Conservation (phyloP, 2,113 vertebrate genomes). For the Antennarius striatus region DNA sequence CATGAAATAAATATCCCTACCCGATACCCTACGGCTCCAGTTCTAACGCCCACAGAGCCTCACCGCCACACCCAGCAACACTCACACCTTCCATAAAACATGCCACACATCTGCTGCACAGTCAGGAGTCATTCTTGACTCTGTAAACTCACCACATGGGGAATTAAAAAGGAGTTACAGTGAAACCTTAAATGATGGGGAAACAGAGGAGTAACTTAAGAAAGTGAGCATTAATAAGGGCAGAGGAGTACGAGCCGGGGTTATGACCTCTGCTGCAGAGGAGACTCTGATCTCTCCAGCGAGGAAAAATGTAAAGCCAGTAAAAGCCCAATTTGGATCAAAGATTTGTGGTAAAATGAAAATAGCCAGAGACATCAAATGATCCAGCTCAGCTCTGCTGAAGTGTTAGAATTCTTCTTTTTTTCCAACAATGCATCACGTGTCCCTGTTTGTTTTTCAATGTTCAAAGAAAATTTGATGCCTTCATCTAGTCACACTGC, state of each 20-base stretch:
- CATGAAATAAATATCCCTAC: constrained; percentile 50
- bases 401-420: no score
- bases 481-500: no score
- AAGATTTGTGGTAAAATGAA: no score
- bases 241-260: constrained; percentile 35
- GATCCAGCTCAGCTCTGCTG: no score
- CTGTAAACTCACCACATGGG: constrained; percentile 81
- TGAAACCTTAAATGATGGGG: constrained; percentile 65
- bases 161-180: constrained; percentile 74
- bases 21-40: constrained; percentile 33
- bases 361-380: no score
- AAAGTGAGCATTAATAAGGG: constrained; percentile 53
- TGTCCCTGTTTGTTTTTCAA: no score
- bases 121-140: constrained; percentile 76
- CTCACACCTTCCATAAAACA: constrained; percentile 76
- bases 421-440: no score
- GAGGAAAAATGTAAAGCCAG: not conserved
- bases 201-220: constrained; percentile 60
- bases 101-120: constrained; percentile 78
- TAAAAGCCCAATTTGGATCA: no score
- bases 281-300: constrained; percentile 38
- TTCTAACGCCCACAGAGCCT: constrained; percentile 49
- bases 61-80: constrained; percentile 45
- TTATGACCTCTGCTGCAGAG: constrained; percentile 41
- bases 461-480: no score